Base-by-base conservation (phyloP, 2,888 invertebrate genomes). In the Xestobium rufovillosum region DNA sequence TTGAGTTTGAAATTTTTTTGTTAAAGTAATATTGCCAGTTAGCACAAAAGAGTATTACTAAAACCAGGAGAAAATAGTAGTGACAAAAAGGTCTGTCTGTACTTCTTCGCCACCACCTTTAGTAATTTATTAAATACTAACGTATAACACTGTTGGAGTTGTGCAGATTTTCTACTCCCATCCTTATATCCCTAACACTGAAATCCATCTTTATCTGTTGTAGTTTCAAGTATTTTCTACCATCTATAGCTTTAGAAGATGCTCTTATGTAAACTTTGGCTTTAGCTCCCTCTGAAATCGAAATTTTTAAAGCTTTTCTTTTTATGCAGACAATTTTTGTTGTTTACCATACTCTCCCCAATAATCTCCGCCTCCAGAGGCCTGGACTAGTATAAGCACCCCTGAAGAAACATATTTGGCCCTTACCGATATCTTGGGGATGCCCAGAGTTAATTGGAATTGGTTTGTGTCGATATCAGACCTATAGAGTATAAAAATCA, bases 141-240 rank as follows among this genome's bases (percentile, higher is more conserved):
- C 88, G 82, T 51, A 88, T 67, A 23, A 88, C 83, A 11, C 81
- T 69, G 58, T 87, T 88, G 51, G 83, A 79, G 56, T 84, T 84
- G 47, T 84, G 81, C 33, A 87, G 73, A 56, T 87, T 87, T 56
- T 86, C 83, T 14, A 88, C 87, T 10, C 87, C 87, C 88, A 88
- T 88, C 60, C 75, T 74, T 30, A 88, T 86, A 48, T 83, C 76
- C 55, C 78, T 80, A 11, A 88, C 86, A 56, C 81, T 83, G 65
- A 88, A 88, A 63, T 88, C 88, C 72, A 88, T 81, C 62, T 88
- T 88, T 6, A 87, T 71, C 54, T 85, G 80, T 56, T 84, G 78
- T 40, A 87, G 70, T 39, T 70, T 72, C 34, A 88, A 67, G 61
- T 77, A 84, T 9, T 77, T 77, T 44, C 76, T 73, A 4, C 80